Evolutionary conservation across 2,888 invertebrate genomes (phyloP), one percentile per base, ranked within the genome.

Genomic region (Lepetodrilus schrolli): DNA sequence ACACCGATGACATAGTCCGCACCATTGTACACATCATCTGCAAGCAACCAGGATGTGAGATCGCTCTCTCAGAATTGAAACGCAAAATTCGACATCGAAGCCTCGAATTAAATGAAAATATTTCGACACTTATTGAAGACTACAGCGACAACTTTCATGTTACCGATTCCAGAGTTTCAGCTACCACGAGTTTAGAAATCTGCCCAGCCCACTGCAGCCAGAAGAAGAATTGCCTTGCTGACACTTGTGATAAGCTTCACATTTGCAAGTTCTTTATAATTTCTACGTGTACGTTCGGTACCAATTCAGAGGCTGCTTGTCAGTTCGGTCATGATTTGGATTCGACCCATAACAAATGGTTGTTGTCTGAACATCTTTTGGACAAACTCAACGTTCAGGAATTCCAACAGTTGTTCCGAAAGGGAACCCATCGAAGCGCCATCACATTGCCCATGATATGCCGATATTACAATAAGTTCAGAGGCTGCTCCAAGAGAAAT

Each of bases 251-350:
- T 17, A 58, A 58, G 30, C 58, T 58, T n/a, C 58, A 58, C 10
- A 30, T 58, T 7, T 58, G 58, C 34, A 58, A 58, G n/a, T 58
- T 34, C n/a, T 58, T 58, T 34, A 26, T 58, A 10, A 26, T 58
- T 17, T 58, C 58, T 13, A 10, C 2, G 13, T 58, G 58, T 30
- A 13, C 4, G 13, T 43, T 43, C 43, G 34, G 34, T 34, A 2
- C 3, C n/a, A 30, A 58, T 13, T 3, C 20, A 48, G 10, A 8
- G 1, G 30, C 17, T 30, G 26, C n/a, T 8, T 58, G 58, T 30
- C 58, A 58, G 17, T 58, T 58, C n/a, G 58, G 58, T 13, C 58
- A 58, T n/a, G 34, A 58, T 13, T 34, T 58, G 20, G 58, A 58
- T 5, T 58, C 58, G 7, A 7, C 23, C 13, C 58, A 58, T 34